Conservation (phyloP, 2,797 vertebrate species). For the Galagoides demidoff region DNA sequence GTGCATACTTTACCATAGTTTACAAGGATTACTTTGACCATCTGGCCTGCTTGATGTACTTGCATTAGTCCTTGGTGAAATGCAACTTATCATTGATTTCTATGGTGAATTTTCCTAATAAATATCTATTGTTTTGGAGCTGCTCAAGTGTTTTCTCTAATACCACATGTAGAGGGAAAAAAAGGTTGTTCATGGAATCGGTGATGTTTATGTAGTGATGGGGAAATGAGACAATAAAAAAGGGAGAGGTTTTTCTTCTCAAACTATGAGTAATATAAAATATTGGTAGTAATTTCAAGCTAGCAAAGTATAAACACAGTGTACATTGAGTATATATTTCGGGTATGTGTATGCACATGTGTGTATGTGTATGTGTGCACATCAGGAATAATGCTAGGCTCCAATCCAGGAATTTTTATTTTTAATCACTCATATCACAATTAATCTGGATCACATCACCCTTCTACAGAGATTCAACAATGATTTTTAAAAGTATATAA, state of each 20-base stretch:
- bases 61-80: constrained; percentile 70
- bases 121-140: constrained; percentile 71
- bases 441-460: neutral
- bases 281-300: neutral
- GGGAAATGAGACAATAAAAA: neutral
- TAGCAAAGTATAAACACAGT: neutral
- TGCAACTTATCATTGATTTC: constrained; percentile 82
- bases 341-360: neutral
- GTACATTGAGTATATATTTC: neutral
- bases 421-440: neutral
- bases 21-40: constrained; percentile 63
- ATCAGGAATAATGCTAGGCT: neutral
- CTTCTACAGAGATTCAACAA: neutral
- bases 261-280: neutral
- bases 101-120: constrained; percentile 80
- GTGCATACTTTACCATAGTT: constrained; percentile 55
- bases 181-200: neutral
- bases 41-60: constrained; percentile 63
- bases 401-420: neutral
- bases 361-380: neutral
- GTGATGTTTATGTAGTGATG: neutral
- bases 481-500: neutral
- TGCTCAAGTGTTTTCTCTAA: constrained; percentile 75
- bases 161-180: neutral
- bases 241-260: neutral